Base-by-base conservation (phyloP, 1,140 invertebrate species). In the Radopholus similis region DNA sequence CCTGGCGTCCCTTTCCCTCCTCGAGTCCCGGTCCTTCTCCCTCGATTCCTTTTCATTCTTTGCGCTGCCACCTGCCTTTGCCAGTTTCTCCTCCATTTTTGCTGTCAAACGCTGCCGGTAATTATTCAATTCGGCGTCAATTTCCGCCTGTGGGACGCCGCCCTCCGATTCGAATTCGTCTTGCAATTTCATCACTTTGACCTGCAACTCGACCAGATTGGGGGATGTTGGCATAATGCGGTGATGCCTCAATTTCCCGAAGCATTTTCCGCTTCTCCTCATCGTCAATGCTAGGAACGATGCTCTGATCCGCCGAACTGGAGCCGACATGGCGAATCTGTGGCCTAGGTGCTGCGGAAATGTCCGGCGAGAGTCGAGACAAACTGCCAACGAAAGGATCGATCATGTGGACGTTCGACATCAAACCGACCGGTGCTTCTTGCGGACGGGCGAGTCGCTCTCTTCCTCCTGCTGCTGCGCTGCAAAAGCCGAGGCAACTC, bases 101-200 rank as follows among this genome's bases (percentile, higher is more conserved):
- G 66, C 51, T 8, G 70, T 55, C 11, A 76, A 66, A 47, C 75
- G 65, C 37, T 71, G 38, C 8, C 75, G 51, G 30, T 66, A 73
- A 5, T 80, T 58, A 1, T 59, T 34, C 15, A 76, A 23, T 42
- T 80, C 69, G 32, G 63, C 15, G 5, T 77, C 66, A 2, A 80
- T 67, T 35, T 77, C 62, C 11, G 70, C n/a, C 8, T 21, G n/a
- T 21, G 40, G 2, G 18, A 32, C 34, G 6, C 37, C 51, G 4
- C 64, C 35, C 1, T 81, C 71, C 15, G 54, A 53, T 59, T 81
- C 80, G 8, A 81, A 62, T 47, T 81, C 76, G 53, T 81, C 79
- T 60, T 82, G 81, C 18, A 75, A 67, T 28, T 72, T 55, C 23
- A 81, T 32, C 3, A 82, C 77, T 66, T 82, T 82, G 3, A 82